Percentiles rank a stretch among this genome's conserved stretches.
These are phyloP conservation scores for Linurgus olivaceus DNA, from an alignment of 2,797 vertebrate species.

Conservation along the genomic window DNA sequence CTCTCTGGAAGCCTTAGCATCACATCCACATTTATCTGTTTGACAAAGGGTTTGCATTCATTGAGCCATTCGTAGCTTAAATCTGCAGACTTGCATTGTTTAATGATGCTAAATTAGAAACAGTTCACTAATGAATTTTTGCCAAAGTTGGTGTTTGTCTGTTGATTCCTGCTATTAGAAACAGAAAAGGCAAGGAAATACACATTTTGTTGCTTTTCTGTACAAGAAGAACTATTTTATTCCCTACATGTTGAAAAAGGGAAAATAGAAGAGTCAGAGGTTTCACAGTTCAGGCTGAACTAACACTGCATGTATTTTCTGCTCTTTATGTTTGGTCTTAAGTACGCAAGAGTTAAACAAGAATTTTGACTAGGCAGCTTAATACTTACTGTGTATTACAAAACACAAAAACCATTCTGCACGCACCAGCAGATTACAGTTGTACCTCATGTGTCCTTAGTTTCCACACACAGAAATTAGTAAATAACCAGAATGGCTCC, in stretches of 20 bases:
- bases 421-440: neutral
- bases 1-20: slow-evolving; percentile 15
- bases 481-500: neutral
- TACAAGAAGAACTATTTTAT: neutral
- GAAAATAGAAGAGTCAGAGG: neutral
- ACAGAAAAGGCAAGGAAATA: neutral
- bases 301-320: neutral
- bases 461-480: neutral
- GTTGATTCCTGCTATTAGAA: neutral
- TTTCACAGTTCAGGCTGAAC: neutral
- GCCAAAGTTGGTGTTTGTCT: neutral
- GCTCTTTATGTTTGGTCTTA: neutral
- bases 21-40: slow-evolving; percentile 34
- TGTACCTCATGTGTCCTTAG: neutral
- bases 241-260: neutral
- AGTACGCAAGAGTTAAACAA: neutral
- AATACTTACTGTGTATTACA: neutral
- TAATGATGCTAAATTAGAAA: slow-evolving; percentile 27
- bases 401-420: neutral
- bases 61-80: neutral
- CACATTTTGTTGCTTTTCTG: neutral
- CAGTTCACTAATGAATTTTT: neutral
- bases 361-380: neutral
- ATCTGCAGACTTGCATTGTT: slow-evolving; percentile 10
- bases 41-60: slow-evolving; percentile 44